Evolutionary conservation across 1,140 invertebrate genomes (phyloP).

Genomic region (Lasaia peninsularis): DNA sequence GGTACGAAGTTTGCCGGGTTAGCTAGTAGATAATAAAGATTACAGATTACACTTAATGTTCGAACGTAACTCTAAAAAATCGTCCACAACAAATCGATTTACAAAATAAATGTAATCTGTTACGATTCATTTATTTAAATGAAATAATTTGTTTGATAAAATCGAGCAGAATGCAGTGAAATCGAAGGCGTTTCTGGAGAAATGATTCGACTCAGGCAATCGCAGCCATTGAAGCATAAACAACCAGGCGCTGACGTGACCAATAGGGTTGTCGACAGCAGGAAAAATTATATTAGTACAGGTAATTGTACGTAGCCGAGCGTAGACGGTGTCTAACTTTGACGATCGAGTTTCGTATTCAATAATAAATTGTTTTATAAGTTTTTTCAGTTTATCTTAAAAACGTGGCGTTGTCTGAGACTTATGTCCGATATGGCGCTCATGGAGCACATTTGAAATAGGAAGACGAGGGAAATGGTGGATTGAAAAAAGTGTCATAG

Average conservation of each 20-base stretch:
- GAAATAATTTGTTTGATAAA: neutral
- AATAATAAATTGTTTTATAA: too few species aligned
- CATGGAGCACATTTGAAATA: too few species aligned
- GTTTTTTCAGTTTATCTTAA: too few species aligned
- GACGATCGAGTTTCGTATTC: neutral
- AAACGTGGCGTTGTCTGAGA: too few species aligned
- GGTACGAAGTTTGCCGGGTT: too few species aligned
- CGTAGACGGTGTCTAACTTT: neutral
- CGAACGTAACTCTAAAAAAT: neutral
- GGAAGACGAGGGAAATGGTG: too few species aligned
- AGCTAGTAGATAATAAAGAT: too few species aligned
- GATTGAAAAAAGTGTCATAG: too few species aligned
- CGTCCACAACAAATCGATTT: neutral
- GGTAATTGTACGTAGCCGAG: neutral
- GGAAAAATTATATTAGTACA: neutral
- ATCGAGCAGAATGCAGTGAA: neutral
- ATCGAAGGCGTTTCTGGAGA: constrained; percentile 9
- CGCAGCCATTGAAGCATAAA: constrained; percentile 1
- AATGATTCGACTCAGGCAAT: constrained; percentile 5
- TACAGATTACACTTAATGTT: too few species aligned
- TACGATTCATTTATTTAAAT: neutral
- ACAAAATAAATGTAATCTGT: neutral
- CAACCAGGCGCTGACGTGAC: neutral
- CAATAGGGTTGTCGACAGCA: neutral
- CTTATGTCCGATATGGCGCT: too few species aligned